Base-by-base conservation (phyloP, 2,113 vertebrate genomes). In the Stegastes partitus region DNA sequence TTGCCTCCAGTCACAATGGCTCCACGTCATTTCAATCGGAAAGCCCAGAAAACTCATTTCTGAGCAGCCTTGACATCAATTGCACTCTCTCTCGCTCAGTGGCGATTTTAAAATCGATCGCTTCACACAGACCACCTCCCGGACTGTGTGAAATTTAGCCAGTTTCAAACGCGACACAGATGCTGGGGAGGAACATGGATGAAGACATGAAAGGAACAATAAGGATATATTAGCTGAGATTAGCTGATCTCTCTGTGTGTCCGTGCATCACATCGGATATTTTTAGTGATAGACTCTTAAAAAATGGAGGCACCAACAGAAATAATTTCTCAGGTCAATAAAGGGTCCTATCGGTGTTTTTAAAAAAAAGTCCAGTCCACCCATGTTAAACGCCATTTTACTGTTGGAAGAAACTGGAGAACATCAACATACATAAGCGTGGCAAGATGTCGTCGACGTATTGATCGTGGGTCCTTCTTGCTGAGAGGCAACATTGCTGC, bases 1-100 rank as follows among this genome's bases (percentile, higher is more conserved):
- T 80, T 82, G 74, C 84, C 87, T 82, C 81, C 55, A 67, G 83
- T 91, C 88, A 89, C 87, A 92, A 89, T 76, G 79, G 77, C 62
- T 74, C 64, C 50, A 54, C 71, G 77, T 90, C 85, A 89, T 86
- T 87, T 89, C 88, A 84, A 87, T 83, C 77, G 34, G 83, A 89
- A 84, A 74, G 79, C 88, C 78, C 86, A 86, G 86, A 91, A 92
- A 92, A 91, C 84, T 91, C 79, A 92, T 94, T 93, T 93, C 87
- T 89, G 85, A 86, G 83, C 84, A 80, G 82, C 83, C 77, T 87
- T 89, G 90, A 93, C 92, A 93, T 93, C 87, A 91, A 90, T 91
- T 89, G 88, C 85, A 80, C 83, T 89, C 83, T 89, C 83, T 77
- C 57, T 66, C 42, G 76, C 81, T 86, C 83, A 45, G 75, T 79